Percentiles rank a stretch among this genome's conserved stretches.
phyloP scores from a whole-genome alignment of 2,888 invertebrate species.

The Agrilus mali region DNA sequence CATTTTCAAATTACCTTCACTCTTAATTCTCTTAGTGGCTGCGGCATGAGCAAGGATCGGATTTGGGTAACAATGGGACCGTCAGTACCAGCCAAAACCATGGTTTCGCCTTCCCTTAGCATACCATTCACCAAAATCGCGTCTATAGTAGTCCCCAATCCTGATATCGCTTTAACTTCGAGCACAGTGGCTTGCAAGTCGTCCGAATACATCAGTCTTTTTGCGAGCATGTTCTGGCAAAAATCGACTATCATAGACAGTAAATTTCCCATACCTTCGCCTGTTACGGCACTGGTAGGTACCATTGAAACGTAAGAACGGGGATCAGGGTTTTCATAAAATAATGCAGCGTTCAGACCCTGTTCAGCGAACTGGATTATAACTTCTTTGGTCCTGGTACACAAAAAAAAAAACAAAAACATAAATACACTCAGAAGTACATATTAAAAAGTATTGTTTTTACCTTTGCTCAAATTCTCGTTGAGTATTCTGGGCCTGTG shows the following conservation, averaged over 20 bases:
- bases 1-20: slow-evolving; percentile 61
- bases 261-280: slow-evolving; percentile 93
- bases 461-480: slow-evolving; percentile 75
- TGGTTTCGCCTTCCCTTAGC: slow-evolving; percentile 86
- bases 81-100: slow-evolving; percentile 93
- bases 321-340: slow-evolving; percentile 90
- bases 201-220: slow-evolving; percentile 82
- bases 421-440: no score
- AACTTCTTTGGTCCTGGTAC: slow-evolving; percentile 53
- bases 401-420: neutral
- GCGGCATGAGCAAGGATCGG: slow-evolving; percentile 92
- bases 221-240: slow-evolving; percentile 78
- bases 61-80: slow-evolving; percentile 97
- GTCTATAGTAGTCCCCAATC: slow-evolving; percentile 96
- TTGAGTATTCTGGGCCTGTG: slow-evolving; percentile 79
- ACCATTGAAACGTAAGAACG: slow-evolving; percentile 89
- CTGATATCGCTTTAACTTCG: slow-evolving; percentile 92
- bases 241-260: slow-evolving; percentile 86
- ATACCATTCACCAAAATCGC: slow-evolving; percentile 95
- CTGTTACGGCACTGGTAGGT: slow-evolving; percentile 94
- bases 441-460: no score
- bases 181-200: slow-evolving; percentile 80
- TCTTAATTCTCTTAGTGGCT: slow-evolving; percentile 91
- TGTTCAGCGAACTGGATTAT: slow-evolving; percentile 91
- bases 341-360: slow-evolving; percentile 90